Evolutionary conservation across 1,140 invertebrate genomes (phyloP).

Genomic region (Hypsibius dujardini): DNA sequence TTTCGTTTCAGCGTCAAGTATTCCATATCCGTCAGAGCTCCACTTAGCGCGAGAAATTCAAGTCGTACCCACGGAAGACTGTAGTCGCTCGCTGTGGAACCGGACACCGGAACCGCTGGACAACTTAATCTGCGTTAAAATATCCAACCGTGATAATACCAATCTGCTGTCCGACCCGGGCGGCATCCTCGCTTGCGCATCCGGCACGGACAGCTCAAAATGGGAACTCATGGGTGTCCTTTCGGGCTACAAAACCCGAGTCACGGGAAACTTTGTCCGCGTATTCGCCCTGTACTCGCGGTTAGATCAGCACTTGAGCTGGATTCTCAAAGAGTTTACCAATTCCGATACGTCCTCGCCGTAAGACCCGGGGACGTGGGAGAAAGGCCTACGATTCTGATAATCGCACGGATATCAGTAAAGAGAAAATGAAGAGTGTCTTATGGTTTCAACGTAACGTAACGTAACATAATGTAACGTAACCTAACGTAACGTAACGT

Average conservation of each 20-base stretch:
- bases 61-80: conserved; percentile 3
- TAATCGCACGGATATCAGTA: no score
- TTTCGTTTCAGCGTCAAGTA: background rate
- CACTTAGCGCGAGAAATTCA: background rate
- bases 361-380: background rate
- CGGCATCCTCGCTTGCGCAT: background rate
- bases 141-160: background rate
- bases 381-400: no score
- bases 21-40: conserved; percentile 5
- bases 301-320: background rate
- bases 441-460: no score
- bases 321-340: background rate
- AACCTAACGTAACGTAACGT: no score
- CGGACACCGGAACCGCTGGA: conserved; percentile 3
- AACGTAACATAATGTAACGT: no score
- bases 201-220: background rate
- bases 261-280: conserved; percentile 1
- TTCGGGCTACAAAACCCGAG: conserved; percentile 8
- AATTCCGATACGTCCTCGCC: background rate
- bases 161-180: conserved; percentile 10
- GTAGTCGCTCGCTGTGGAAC: conserved; percentile 2
- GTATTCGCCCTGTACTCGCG: conserved; percentile 8
- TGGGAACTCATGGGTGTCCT: conserved; percentile 12
- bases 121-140: background rate
- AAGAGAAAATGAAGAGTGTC: no score